A percentile compares a stretch with the other conserved stretches of the same genome.
These are phyloP conservation scores for Crocallis elinguaria DNA, from an alignment of 2,888 invertebrate genomes.

Conservation along the genomic window DNA sequence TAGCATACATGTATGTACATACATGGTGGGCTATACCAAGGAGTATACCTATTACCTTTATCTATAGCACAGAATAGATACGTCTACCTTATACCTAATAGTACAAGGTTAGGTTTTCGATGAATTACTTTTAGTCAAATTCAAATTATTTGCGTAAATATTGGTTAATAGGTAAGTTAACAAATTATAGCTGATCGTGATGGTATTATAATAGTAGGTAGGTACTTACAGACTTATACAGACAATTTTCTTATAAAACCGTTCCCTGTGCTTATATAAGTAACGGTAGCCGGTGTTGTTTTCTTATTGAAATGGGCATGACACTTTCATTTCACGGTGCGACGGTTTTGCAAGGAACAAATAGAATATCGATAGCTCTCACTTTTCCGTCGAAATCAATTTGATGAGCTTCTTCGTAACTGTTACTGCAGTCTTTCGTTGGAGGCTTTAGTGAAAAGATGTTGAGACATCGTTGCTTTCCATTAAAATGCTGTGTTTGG, in stretches of 20 bases:
- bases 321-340: slow-evolving; percentile 74
- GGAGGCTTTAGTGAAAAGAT: slow-evolving; percentile 60
- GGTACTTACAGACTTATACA: background rate
- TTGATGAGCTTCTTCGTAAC: slow-evolving; percentile 50
- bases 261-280: slow-evolving; percentile 21
- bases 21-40: no score
- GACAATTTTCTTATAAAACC: no score
- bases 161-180: no score
- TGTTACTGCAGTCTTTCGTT: slow-evolving; percentile 52
- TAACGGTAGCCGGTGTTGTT: slow-evolving; percentile 42
- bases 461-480: slow-evolving; percentile 56
- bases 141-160: no score
- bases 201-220: background rate
- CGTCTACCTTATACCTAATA: no score
- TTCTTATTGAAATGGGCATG: slow-evolving; percentile 46
- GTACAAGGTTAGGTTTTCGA: no score
- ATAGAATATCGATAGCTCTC: slow-evolving; percentile 51
- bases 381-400: slow-evolving; percentile 60
- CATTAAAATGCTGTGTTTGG: slow-evolving; percentile 58
- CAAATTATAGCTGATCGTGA: no score
- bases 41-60: no score
- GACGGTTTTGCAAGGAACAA: slow-evolving; percentile 58
- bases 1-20: no score
- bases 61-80: no score
- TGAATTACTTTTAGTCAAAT: no score